Evolutionary conservation across 2,888 invertebrate genomes (phyloP).

Genomic region (Acrocera orbiculus): DNA sequence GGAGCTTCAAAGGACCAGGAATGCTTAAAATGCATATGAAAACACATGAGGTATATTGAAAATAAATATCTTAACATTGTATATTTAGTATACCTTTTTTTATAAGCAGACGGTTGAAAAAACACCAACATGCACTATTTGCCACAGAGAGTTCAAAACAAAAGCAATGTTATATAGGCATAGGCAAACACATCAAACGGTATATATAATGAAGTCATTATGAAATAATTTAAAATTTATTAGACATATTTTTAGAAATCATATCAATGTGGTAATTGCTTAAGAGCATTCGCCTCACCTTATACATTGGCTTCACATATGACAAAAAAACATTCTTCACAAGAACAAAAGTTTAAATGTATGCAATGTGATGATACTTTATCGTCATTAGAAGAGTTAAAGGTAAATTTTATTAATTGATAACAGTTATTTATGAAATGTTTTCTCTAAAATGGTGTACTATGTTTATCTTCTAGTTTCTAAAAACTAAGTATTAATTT

Average conservation of each 20-base stretch:
- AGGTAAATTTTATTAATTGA: constrained; percentile 19
- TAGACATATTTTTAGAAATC: constrained; percentile 13
- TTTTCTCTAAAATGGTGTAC: too few relatives aligned
- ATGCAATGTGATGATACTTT: constrained; percentile 39
- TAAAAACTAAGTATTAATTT: too few relatives aligned
- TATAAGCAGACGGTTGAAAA: constrained; percentile 34
- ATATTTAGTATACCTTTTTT: too few relatives aligned
- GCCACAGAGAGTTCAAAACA: constrained; percentile 39
- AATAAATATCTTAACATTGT: background rate
- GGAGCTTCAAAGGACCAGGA: constrained; percentile 46
- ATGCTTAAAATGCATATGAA: constrained; percentile 51
- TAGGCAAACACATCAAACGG: constrained; percentile 42
- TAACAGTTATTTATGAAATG: background rate
- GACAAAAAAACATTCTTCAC: constrained; percentile 26
- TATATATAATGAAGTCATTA: constrained; percentile 5
- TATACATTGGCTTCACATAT: constrained; percentile 25
- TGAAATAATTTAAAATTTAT: background rate
- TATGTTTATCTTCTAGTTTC: too few relatives aligned
- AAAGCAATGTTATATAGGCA: constrained; percentile 44
- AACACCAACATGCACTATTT: constrained; percentile 42
- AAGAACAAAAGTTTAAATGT: constrained; percentile 32
- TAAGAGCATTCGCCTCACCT: constrained; percentile 26
- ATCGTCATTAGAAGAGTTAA: constrained; percentile 39
- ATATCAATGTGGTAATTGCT: constrained; percentile 31
- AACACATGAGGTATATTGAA: constrained; percentile 34